These are phyloP conservation scores for Stramonita haemastoma DNA, from an alignment of 2,888 invertebrate species.

Conservation along the genomic window DNA sequence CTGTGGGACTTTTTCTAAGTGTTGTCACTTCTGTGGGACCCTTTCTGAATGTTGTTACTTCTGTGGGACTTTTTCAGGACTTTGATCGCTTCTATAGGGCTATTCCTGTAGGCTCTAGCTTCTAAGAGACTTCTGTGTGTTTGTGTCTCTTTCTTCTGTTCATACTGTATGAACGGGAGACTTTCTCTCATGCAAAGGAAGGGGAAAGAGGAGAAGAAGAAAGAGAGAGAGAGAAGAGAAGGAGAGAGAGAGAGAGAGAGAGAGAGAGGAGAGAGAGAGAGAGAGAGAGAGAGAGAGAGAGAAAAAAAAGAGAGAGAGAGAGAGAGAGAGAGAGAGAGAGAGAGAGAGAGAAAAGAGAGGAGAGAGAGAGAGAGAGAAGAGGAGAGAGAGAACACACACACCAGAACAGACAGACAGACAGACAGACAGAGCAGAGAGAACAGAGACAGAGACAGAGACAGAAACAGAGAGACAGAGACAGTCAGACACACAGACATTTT, in stretches of 20 bases:
- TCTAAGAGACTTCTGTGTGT: too few species aligned
- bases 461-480: constrained; percentile 19
- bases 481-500: too few species aligned
- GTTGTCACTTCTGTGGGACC: too few species aligned
- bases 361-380: background rate
- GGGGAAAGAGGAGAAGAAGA: background rate
- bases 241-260: constrained; percentile 17
- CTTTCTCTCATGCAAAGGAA: background rate
- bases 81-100: background rate
- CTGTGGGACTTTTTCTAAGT: too few species aligned
- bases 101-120: too few species aligned
- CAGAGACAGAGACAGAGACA: constrained; percentile 21
- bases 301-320: background rate
- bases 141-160: too few species aligned
- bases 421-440: background rate
- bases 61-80: background rate
- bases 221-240: background rate
- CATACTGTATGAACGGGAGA: background rate
- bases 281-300: background rate
- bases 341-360: background rate
- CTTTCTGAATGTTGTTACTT: too few species aligned
- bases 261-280: background rate
- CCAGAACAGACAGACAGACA: background rate
- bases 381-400: too few species aligned
- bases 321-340: background rate